Evolutionary conservation across 2,888 invertebrate genomes (phyloP), one percentile per base, ranked within the genome.

Genomic region (Agrotis puta): DNA sequence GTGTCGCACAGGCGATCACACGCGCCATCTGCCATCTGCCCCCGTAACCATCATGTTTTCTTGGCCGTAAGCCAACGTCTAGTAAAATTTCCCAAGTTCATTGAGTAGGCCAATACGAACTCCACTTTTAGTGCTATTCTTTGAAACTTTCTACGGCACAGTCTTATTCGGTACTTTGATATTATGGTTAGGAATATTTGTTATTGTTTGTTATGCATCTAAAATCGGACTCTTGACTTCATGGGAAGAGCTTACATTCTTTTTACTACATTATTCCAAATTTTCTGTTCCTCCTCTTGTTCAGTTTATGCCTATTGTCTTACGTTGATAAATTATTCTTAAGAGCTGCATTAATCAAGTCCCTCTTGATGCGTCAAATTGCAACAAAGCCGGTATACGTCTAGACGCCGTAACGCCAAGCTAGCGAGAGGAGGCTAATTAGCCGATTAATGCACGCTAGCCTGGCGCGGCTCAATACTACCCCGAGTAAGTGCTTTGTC

Each of bases 61-160:
- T 90, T 93, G 92, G 92, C 88, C 65, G 78, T 45, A 62, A 90
- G 92, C 92, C 92, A 92, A 87, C 78, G 76, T 84, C 88, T 88
- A 90, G 88, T 87, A 87, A 88, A 88, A 89, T 86, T 87, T 87
- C 85, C 88, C 91, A 91, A 91, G 92, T 92, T 92, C 92, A 93
- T 91, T 91, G 89, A 91, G 88, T 88, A 89, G 86, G 84, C 87
- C 88, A 87, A 87, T 87, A 83, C 78, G 71, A 85, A 87, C 85
- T 88, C 85, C 80, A 85, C 85, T 87, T 90, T 89, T 86, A 88
- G 79, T 89, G 83, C 78, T 83, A 85, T 88, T 88, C 85, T 87
- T 86, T 58, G 80, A 85, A 88, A 88, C 84, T 88, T 88, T 85
- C 74, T 81, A 70, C 27, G 7, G 63, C 73, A 64, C 50, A 65